A percentile compares a stretch with the other conserved stretches of the same genome.
These are phyloP conservation scores for Mesitornis unicolor DNA, from an alignment of 2,113 vertebrate genomes.

Conservation along the genomic window DNA sequence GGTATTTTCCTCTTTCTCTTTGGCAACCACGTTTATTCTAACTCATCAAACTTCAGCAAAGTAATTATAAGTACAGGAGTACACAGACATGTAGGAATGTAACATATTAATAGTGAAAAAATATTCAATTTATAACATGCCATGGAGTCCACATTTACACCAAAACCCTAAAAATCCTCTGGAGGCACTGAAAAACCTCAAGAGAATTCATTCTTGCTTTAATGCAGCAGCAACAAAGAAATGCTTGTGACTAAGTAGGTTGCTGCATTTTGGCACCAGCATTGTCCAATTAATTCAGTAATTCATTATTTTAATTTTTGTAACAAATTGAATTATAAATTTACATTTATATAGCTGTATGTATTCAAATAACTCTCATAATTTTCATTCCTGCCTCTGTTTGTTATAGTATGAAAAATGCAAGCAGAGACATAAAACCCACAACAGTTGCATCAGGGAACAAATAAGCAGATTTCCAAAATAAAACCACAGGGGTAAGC, in stretches of 20 bases:
- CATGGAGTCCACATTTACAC: background rate
- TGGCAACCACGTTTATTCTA: background rate
- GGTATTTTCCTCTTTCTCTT: background rate
- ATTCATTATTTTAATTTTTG: background rate
- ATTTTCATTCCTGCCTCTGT: background rate
- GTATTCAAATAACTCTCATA: background rate
- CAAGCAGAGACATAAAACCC: background rate
- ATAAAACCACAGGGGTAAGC: background rate
- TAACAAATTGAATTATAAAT: background rate
- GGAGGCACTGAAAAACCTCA: background rate
- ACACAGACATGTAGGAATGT: background rate
- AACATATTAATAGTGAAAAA: background rate
- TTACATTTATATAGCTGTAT: background rate
- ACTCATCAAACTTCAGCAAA: background rate
- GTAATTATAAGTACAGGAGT: background rate
- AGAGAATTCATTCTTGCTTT: background rate
- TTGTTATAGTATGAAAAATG: background rate
- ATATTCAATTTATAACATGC: background rate
- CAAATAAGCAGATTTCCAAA: background rate
- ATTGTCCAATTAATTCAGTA: background rate
- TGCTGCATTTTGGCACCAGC: background rate
- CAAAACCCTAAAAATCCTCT: background rate
- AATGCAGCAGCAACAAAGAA: background rate
- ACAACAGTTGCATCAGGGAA: background rate
- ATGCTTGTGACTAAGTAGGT: background rate